Percentiles rank a stretch among this genome's conserved stretches.
These are phyloP conservation scores for Heliconius ethilla DNA, from an alignment of 2,888 invertebrate species.

Conservation along the genomic window DNA sequence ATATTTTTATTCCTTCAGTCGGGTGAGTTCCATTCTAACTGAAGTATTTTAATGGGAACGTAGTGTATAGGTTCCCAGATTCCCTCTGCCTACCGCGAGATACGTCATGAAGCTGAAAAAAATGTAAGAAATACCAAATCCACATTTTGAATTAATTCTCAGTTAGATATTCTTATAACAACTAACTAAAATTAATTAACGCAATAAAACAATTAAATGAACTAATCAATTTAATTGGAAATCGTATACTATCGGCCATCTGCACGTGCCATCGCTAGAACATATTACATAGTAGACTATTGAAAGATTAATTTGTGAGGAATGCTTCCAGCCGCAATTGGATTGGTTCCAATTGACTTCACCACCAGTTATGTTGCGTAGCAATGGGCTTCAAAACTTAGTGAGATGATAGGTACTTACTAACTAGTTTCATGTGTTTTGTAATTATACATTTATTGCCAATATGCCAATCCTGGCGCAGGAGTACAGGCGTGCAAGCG, in stretches of 20 bases:
- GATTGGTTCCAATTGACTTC: conserved; percentile 44
- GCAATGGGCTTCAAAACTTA: not conserved
- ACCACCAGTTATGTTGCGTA: conserved; percentile 24
- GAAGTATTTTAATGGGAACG: not conserved
- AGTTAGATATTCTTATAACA: not conserved
- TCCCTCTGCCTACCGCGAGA: not conserved
- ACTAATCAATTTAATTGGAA: conserved; percentile 9
- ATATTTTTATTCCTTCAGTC: not conserved
- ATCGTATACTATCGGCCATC: conserved; percentile 15
- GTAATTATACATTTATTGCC: too few species aligned
- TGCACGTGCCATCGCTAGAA: conserved; percentile 25
- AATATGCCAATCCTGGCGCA: too few species aligned
- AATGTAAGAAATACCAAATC: too few species aligned
- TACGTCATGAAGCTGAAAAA: not conserved
- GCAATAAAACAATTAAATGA: conserved; percentile 6
- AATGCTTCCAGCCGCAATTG: conserved; percentile 41
- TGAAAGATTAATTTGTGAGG: conserved; percentile 42
- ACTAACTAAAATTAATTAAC: not conserved
- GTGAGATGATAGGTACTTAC: not conserved
- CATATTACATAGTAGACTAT: conserved; percentile 9
- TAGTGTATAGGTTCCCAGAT: not conserved
- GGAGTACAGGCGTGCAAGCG: too few species aligned
- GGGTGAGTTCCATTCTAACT: not conserved
- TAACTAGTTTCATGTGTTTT: too few species aligned
- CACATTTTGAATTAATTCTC: not conserved